Conservation (phyloP, 2,888 invertebrate genomes). For the Pterostichus niger region DNA sequence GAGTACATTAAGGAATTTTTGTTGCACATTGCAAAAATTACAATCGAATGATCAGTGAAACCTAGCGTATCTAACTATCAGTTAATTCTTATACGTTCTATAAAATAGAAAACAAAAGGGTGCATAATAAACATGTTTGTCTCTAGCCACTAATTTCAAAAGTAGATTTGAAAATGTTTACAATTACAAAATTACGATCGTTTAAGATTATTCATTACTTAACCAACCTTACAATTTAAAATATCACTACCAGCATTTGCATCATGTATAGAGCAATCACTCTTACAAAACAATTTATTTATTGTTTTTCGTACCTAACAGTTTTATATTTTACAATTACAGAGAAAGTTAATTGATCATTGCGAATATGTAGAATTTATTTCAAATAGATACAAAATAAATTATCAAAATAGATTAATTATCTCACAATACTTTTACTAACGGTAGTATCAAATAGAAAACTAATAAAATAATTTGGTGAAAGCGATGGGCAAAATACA, state of each 20-base stretch:
- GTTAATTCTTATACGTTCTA: background rate
- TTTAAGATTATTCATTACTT: slow-evolving; percentile 11
- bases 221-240: background rate
- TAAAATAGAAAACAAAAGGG: background rate
- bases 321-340: too few species aligned
- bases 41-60: background rate
- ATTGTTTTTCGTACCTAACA: too few species aligned
- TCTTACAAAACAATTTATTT: too few species aligned
- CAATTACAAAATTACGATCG: background rate
- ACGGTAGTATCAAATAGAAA: too few species aligned
- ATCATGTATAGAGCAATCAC: too few species aligned
- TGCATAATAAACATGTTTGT: background rate
- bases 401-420: too few species aligned
- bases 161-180: background rate
- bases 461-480: too few species aligned
- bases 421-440: too few species aligned
- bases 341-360: too few species aligned
- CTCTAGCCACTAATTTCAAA: background rate
- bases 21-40: background rate
- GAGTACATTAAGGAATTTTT: background rate
- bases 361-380: too few species aligned
- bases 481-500: too few species aligned
- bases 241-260: background rate
- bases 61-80: background rate
- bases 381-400: too few species aligned